These are phyloP conservation scores for Julus scandinavius DNA, from an alignment of 2,888 invertebrate species.

Conservation along the genomic window DNA sequence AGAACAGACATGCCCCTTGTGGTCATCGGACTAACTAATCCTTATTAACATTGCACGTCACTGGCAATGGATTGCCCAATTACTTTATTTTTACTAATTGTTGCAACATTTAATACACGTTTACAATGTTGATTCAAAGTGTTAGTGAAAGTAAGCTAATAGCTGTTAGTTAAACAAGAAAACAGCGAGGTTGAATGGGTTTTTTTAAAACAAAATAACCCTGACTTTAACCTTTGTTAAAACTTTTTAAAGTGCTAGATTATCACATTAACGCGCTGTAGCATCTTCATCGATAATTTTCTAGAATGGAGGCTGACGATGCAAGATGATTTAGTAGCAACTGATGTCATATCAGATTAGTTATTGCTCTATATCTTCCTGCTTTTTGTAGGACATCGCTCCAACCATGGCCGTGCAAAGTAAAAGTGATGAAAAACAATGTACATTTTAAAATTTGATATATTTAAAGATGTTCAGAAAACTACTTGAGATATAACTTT, in stretches of 20 bases:
- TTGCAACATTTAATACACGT: not conserved
- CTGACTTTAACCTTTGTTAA: slow-evolving; percentile 13
- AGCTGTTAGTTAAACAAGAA: not conserved
- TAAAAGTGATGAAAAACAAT: too few species aligned
- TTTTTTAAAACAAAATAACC: not conserved
- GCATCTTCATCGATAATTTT: too few species aligned
- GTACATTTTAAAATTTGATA: too few species aligned
- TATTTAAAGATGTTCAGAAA: too few species aligned
- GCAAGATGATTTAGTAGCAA: too few species aligned
- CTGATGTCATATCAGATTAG: too few species aligned
- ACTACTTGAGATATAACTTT: too few species aligned
- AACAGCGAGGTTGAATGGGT: not conserved
- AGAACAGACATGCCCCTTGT: not conserved
- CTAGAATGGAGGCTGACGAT: too few species aligned
- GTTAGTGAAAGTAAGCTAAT: not conserved
- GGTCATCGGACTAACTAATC: slow-evolving; percentile 10
- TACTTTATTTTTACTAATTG: not conserved
- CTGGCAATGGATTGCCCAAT: not conserved
- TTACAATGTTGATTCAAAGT: slow-evolving; percentile 15
- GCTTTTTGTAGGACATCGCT: too few species aligned
- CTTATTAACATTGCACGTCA: not conserved
- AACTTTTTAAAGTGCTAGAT: not conserved
- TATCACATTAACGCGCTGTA: too few species aligned
- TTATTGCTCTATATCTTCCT: too few species aligned
- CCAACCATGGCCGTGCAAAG: too few species aligned